Base-by-base conservation (phyloP, 2,797 vertebrate species). In the Tragelaphus eurycerus region DNA sequence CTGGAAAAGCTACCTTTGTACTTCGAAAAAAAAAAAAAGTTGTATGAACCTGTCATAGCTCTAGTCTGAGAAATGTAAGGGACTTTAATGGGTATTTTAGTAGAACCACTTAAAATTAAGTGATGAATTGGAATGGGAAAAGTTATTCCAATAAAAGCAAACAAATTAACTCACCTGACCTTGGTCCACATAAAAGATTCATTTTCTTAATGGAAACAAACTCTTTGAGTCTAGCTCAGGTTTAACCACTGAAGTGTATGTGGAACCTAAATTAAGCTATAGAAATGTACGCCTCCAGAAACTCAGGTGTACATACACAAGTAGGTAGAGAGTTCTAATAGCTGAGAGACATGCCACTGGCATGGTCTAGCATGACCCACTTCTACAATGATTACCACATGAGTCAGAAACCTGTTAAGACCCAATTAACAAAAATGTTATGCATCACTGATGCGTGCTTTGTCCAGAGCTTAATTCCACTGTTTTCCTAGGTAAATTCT, bases 391-490 rank as follows among this genome's bases (percentile, higher is more conserved):
- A 99, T 98, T 99, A 98, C 98, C 97, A 98, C 96, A 94, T 89
- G 98, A 99, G 98, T 98, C 98, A 98, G 98, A 98, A 98, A 98
- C 99, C 98, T 98, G 99, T 99, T 98, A 99, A 99, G 98, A 99
- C 98, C 98, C 98, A 99, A 99, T 99, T 99, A 99, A 99, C 98
- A 99, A 98, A 99, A 99, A 98, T 96, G 98, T 96, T 98, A 98
- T 97, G 99, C 99, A 99, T 98, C 99, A 98, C 86, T 97, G 98
- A 98, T 98, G 98, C 98, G 38, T 98, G 98, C 98, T 99, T 98
- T 98, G 98, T 99, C 98, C 99, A 98, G 98, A 98, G 98, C 98
- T 99, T 99, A 99, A 99, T 99, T 99, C 98, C 97, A 96, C 98
- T 94, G 96, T 98, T 99, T 98, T 98, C 98, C 97, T 98, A 98